These are phyloP conservation scores for Pangasius djambal DNA, from an alignment of 2,797 vertebrate species.

Conservation along the genomic window DNA sequence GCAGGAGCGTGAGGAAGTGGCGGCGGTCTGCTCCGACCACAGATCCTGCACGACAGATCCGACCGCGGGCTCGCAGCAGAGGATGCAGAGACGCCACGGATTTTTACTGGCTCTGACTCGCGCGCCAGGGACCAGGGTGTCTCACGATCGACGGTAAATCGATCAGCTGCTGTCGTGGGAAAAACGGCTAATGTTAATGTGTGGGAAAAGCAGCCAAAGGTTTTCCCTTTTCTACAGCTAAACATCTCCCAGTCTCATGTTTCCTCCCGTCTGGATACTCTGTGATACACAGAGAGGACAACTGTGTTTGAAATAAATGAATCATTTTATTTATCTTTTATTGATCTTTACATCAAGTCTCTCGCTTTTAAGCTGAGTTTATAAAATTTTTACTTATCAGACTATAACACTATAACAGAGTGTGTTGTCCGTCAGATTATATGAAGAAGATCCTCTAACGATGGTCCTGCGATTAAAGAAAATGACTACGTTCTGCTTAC, in stretches of 20 bases:
- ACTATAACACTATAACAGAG: neutral
- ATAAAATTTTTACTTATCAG: neutral
- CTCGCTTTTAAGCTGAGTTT: neutral
- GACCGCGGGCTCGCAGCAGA: slow-evolving; percentile 75
- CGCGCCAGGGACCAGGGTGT: slow-evolving; percentile 64
- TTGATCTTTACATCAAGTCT: neutral
- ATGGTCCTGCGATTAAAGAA: neutral
- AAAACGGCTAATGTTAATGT: slow-evolving; percentile 38
- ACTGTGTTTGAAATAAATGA: neutral
- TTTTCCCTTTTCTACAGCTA: slow-evolving; percentile 23
- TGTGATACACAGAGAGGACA: neutral
- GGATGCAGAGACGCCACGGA: slow-evolving; percentile 76
- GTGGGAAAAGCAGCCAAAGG: slow-evolving; percentile 19
- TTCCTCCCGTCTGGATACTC: slow-evolving; percentile 22
- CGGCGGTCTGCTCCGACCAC: slow-evolving; percentile 79
- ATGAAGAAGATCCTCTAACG: neutral
- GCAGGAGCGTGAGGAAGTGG: slow-evolving; percentile 77
- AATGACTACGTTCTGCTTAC: neutral
- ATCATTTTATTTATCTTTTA: neutral
- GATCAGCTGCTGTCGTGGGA: slow-evolving; percentile 69
- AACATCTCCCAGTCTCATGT: slow-evolving; percentile 15
- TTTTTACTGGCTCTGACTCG: slow-evolving; percentile 79
- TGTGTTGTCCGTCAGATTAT: neutral
- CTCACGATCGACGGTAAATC: slow-evolving; percentile 76
- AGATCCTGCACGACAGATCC: slow-evolving; percentile 76